Evolutionary conservation across 2,113 vertebrate genomes (phyloP).

Genomic region (Thunnus thynnus): DNA sequence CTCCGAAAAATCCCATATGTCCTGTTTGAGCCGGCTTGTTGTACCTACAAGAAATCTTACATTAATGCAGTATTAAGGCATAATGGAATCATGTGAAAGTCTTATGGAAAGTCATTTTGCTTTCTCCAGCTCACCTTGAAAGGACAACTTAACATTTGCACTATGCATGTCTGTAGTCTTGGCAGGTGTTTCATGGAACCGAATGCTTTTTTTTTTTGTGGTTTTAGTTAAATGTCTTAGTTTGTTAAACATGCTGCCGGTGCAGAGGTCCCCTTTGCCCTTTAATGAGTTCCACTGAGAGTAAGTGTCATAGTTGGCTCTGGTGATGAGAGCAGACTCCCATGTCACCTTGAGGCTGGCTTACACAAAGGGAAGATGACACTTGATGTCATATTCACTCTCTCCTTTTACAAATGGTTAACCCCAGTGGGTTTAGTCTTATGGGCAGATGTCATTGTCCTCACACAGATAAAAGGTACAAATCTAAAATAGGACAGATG

Average conservation of each 20-base stretch:
- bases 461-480: slow-evolving; percentile 25
- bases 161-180: slow-evolving; percentile 24
- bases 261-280: slow-evolving; percentile 74
- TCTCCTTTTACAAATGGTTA: slow-evolving; percentile 51
- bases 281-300: slow-evolving; percentile 81
- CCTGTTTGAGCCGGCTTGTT: neutral
- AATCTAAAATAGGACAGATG: slow-evolving; percentile 4
- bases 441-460: slow-evolving; percentile 49
- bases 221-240: slow-evolving; percentile 70
- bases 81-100: neutral
- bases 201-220: slow-evolving; percentile 7
- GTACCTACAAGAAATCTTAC: neutral
- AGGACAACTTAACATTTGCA: slow-evolving; percentile 48
- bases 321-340: slow-evolving; percentile 71
- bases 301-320: slow-evolving; percentile 75
- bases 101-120: neutral
- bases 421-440: slow-evolving; percentile 48
- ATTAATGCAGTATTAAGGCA: neutral
- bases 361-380: slow-evolving; percentile 70
- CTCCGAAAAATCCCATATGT: too few relatives aligned
- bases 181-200: slow-evolving; percentile 65
- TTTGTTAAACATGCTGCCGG: slow-evolving; percentile 75
- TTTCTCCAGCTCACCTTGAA: slow-evolving; percentile 60
- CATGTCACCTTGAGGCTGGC: slow-evolving; percentile 80
- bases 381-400: slow-evolving; percentile 70